These are phyloP conservation scores for Porites australiensis DNA, from an alignment of 64 coral and sea anemone species.

Conservation along the genomic window DNA sequence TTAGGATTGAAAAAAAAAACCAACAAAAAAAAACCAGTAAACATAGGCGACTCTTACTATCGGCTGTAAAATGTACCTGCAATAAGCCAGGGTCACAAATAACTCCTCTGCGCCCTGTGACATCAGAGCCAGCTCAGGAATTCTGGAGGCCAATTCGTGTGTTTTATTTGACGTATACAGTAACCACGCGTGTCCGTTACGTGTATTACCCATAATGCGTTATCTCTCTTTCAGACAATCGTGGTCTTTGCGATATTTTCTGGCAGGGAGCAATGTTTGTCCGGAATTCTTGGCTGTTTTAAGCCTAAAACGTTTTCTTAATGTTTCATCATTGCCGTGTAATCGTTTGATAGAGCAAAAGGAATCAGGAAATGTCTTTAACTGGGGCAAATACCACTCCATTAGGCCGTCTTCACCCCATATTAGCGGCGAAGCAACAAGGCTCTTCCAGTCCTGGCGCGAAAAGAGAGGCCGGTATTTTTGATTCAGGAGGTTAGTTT, in stretches of 20 bases:
- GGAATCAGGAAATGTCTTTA: slow-evolving; percentile 24
- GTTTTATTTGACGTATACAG: neutral
- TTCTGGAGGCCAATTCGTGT: neutral
- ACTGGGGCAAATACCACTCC: slow-evolving; percentile 97
- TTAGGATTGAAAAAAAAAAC: no score
- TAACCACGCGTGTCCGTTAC: neutral
- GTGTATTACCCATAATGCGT: slow-evolving; percentile 6
- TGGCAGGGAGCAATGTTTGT: slow-evolving; percentile 11
- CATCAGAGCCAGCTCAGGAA: no score
- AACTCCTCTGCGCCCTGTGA: no score
- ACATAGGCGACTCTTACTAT: no score
- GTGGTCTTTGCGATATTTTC: slow-evolving; percentile 3
- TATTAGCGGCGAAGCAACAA: slow-evolving; percentile 92
- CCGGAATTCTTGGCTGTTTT: slow-evolving; percentile 20
- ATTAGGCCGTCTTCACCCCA: slow-evolving; percentile 93
- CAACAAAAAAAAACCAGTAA: no score
- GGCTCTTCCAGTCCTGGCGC: slow-evolving; percentile 23
- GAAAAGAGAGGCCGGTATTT: slow-evolving; percentile 49
- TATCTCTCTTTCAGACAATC: slow-evolving; percentile 25
- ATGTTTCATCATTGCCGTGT: slow-evolving; percentile 22
- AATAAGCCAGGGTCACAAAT: no score
- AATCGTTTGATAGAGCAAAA: neutral
- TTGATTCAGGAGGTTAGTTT: slow-evolving; percentile 48
- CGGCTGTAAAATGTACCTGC: no score
- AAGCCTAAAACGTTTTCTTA: neutral